Percentiles rank a stretch among this genome's conserved stretches.
These are phyloP conservation scores for Mycteria americana DNA, from an alignment of 2,797 vertebrate species.

Conservation along the genomic window DNA sequence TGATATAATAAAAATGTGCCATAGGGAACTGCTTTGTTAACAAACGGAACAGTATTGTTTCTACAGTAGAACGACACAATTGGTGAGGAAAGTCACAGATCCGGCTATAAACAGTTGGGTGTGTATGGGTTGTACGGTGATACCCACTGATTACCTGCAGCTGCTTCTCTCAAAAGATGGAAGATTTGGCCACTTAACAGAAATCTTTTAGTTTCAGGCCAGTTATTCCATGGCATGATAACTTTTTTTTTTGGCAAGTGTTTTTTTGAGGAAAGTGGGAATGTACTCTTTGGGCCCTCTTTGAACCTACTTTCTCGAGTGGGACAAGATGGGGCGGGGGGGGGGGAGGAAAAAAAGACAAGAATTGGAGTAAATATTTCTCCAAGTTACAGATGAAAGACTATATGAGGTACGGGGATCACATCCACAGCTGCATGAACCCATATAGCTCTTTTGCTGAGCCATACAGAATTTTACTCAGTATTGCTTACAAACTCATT, in stretches of 20 bases:
- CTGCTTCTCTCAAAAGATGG: neutral
- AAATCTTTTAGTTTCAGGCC: neutral
- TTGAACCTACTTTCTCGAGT: too few relatives aligned
- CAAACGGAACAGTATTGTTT: neutral
- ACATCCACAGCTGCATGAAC: neutral
- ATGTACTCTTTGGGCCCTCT: neutral
- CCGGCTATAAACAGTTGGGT: fast-evolving
- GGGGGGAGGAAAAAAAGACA: fast-evolving
- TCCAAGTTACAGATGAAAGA: neutral
- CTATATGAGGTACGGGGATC: neutral
- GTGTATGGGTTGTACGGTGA: neutral
- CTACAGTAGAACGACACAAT: neutral
- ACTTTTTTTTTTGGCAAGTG: neutral
- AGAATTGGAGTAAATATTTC: neutral
- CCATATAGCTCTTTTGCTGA: neutral
- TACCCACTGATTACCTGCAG: neutral
- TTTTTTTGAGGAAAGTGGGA: neutral
- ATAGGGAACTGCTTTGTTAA: neutral
- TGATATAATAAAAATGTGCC: neutral
- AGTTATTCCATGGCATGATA: neutral
- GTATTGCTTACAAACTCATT: neutral
- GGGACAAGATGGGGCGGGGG: too few relatives aligned
- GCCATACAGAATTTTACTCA: neutral
- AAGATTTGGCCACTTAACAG: neutral
- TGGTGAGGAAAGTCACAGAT: neutral